Evolutionary conservation across 2,113 vertebrate species (phyloP), one percentile per base, ranked within the genome.

Genomic region (Clupea harengus): DNA sequence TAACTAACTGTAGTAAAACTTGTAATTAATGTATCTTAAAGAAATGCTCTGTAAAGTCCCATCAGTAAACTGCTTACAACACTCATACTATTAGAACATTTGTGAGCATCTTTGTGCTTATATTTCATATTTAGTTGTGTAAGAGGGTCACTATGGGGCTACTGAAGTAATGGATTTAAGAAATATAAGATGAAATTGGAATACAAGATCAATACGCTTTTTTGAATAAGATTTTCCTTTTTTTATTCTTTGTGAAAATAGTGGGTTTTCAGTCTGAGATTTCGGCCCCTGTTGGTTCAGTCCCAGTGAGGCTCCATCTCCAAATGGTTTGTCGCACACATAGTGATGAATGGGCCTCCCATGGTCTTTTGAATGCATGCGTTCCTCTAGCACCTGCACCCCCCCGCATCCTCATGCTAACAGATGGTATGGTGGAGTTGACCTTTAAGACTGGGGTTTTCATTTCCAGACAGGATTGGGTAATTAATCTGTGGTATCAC

Each of bases 371-470:
- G 45, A 22, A 8, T 25, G 80, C 44, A n/a, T 28, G 52, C 25
- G 44, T 44, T 15, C n/a, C 17, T 22, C 39, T 86, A 84, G 82
- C 46, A 49, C 82, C 45, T 25, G n/a, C 60, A 11, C 28, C 85
- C 46, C 49, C 39, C 11, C 64, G 17, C 20, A 44, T 81, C 45
- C 52, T 85, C 81, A 17, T 45, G 44, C 78, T 57, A 80, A 52
- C 81, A 28, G 81, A 81, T 44, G 72, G 84, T 84, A 85, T 49
- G 60, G 80, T 84, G 47, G 32, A 46, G 57, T 85, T 88, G 83
- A 89, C 87, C 87, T 88, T 89, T 82, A 84, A 82, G 18, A 67
- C 64, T 85, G 45, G 64, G 39, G 85, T 85, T 86, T 88, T 86
- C 54, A 78, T 89, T 83, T 88, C 17, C 50, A 44, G 17, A 50